Evolutionary conservation across 2,113 vertebrate species (phyloP).

Genomic region (Chascanopsetta lugubris): DNA sequence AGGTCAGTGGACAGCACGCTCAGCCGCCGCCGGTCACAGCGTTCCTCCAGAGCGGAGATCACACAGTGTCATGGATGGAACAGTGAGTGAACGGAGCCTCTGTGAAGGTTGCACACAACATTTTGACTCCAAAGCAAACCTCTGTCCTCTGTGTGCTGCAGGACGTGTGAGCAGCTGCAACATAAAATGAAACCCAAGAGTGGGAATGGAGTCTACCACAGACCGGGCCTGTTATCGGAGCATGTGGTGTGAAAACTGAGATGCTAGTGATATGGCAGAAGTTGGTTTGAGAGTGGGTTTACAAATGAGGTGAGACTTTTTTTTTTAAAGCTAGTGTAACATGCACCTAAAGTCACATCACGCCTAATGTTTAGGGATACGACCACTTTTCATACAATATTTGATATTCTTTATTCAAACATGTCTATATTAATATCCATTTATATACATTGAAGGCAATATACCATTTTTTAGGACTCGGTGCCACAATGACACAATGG

Average conservation of each 20-base stretch:
- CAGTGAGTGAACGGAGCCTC: not conserved
- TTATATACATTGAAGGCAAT: slow-evolving; percentile 56
- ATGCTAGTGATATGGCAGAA: slow-evolving; percentile 8
- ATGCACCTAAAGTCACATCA: not conserved
- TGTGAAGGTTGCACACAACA: not conserved
- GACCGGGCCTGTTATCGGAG: slow-evolving; percentile 11
- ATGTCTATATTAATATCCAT: slow-evolving; percentile 61
- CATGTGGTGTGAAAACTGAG: slow-evolving; percentile 19
- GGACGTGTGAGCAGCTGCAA: slow-evolving; percentile 17
- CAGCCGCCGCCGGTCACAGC: slow-evolving; percentile 16
- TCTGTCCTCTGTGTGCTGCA: slow-evolving; percentile 10
- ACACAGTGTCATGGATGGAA: slow-evolving; percentile 23
- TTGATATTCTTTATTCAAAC: slow-evolving; percentile 68
- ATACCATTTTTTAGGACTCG: slow-evolving; percentile 25
- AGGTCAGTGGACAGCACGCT: slow-evolving; percentile 42
- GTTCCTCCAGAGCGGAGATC: slow-evolving; percentile 25
- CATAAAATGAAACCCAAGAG: slow-evolving; percentile 21
- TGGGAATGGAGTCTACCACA: slow-evolving; percentile 3
- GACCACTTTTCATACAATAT: not conserved
- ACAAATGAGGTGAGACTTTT: slow-evolving; percentile 14
- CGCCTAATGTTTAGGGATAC: not conserved
- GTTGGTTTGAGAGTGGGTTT: not conserved
- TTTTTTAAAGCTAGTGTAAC: not conserved
- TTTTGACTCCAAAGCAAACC: not conserved
- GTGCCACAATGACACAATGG: slow-evolving; percentile 43